A percentile compares a stretch with the other conserved stretches of the same genome.
Evolutionary conservation across 1,140 invertebrate species (phyloP).

Genomic region (Radopholus similis): DNA sequence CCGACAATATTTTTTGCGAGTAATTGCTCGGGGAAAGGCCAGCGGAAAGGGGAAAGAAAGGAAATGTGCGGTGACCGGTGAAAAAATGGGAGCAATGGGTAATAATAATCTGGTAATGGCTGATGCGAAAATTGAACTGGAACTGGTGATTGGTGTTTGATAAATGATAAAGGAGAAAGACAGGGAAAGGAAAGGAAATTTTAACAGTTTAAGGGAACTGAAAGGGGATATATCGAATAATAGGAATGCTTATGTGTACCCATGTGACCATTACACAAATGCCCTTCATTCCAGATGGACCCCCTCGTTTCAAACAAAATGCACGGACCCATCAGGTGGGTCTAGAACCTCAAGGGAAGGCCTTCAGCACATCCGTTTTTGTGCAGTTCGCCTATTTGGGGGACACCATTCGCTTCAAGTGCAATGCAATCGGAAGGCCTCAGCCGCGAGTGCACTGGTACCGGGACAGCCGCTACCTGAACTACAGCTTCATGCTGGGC

Average conservation of each 20-base stretch:
- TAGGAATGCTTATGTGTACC: not conserved
- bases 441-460: conserved; percentile 50
- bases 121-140: no score
- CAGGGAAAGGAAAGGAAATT: no score
- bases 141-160: no score
- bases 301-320: conserved; percentile 48
- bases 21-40: no score
- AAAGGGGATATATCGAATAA: not conserved
- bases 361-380: not conserved
- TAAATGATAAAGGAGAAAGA: no score
- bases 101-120: no score
- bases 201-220: no score
- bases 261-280: conserved; percentile 6
- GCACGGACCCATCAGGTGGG: conserved; percentile 34
- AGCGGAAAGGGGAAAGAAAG: no score
- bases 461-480: conserved; percentile 41
- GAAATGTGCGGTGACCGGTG: no score
- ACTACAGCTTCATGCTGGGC: conserved; percentile 38
- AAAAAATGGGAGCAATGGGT: no score
- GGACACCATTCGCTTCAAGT: conserved; percentile 43
- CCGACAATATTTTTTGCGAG: no score
- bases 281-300: conserved; percentile 16
- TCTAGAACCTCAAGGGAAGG: not conserved
- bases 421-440: conserved; percentile 43
- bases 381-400: conserved; percentile 38